Evolutionary conservation across 2,797 vertebrate genomes (phyloP), one percentile per base, ranked within the genome.

Genomic region (Zalophus californianus): DNA sequence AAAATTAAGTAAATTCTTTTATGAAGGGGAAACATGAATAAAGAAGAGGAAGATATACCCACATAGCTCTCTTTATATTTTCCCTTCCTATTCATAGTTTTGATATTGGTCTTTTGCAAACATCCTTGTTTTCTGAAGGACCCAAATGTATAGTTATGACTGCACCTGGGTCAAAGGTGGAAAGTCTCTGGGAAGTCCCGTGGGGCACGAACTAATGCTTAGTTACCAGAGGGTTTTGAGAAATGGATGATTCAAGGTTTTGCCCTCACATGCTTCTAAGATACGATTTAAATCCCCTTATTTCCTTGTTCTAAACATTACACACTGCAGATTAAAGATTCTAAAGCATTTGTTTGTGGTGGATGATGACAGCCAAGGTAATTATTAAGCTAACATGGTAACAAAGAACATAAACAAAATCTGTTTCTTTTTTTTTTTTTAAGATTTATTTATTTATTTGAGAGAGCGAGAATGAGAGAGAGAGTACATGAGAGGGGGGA

Each of bases 271-370:
- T 35, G 15, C 25, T 96, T 60, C 48, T 68, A 68, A 89, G 50
- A 80, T 25, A 54, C 32, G 68, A 8, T 93, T 92, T 83, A 73
- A 4, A 12, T 88, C n/a, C n/a, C 27, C 91, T 90, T 93, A 44
- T 86, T 97, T 97, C 96, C 93, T 87, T 79, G 56, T 96, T 94
- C 87, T 96, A n/a, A 38, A 25, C 23, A 32, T 94, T 48, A 73
- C 58, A 38, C 21, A 29, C 1, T 0, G 8, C 38, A 68, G 68
- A 58, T 38, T 29, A 93, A 93, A 27, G 64, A 27, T 62, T 23
- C 8, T 75, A 52, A 94, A 48, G 38, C 3, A 3, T 89, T 68
- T 84, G 35, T 97, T 90, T 90, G 70, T 35, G 15, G 50, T 66
- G 14, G 6, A 23, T 44, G 78, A 62, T 68, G 25, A 41, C 25